Evolutionary conservation across 2,113 vertebrate species (phyloP).

Genomic region (mouse (Mus musculus)): DNA sequence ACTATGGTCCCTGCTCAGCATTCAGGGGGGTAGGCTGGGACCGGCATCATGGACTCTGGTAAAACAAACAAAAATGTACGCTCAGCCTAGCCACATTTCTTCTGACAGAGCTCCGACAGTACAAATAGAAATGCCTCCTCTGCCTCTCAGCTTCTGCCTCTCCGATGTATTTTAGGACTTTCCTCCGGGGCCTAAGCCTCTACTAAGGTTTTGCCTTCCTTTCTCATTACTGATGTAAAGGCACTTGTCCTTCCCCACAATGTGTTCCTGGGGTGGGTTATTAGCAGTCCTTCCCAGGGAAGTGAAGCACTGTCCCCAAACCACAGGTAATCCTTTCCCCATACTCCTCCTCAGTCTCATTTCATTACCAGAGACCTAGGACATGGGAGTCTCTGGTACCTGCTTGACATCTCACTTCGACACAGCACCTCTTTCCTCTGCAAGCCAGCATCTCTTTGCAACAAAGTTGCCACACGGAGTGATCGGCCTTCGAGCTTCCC

Average conservation of each 20-base stretch:
- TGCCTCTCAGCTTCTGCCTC: not conserved
- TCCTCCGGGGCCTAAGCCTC: not conserved
- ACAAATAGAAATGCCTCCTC: not conserved
- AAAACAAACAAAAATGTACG: too few relatives aligned
- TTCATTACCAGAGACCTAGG: not conserved
- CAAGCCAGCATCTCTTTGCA: not conserved
- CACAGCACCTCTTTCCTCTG: not conserved
- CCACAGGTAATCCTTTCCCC: too few relatives aligned
- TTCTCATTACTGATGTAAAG: not conserved
- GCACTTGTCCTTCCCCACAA: not conserved
- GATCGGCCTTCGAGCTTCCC: not conserved
- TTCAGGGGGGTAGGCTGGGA: not conserved
- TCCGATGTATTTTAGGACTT: not conserved
- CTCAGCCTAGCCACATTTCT: not conserved
- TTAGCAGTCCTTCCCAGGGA: not conserved
- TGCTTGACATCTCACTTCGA: not conserved
- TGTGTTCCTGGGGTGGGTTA: not conserved
- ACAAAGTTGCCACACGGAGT: not conserved
- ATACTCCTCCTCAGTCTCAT: not conserved
- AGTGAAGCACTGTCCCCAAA: not conserved
- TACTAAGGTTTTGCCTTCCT: not conserved
- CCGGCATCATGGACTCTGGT: not conserved
- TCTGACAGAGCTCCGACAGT: not conserved
- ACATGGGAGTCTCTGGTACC: fast-evolving
- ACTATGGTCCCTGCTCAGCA: not conserved